Conservation (phyloP, 2,888 invertebrate genomes). For the Noctuana brunneofusca region DNA sequence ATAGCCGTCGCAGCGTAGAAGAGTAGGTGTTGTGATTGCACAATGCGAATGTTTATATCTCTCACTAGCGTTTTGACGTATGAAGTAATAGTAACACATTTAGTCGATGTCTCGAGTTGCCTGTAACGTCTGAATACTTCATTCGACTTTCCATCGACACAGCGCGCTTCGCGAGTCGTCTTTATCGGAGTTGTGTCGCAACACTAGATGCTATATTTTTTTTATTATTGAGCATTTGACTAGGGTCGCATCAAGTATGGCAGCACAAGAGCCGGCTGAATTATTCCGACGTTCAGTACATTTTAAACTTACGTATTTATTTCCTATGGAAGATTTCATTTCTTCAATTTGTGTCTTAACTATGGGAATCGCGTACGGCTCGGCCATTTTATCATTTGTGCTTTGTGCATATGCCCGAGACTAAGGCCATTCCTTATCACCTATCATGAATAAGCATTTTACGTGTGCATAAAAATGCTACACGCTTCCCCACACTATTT, state of each 20-base stretch:
- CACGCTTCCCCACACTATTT: slow-evolving; percentile 54
- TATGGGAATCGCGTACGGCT: slow-evolving; percentile 65
- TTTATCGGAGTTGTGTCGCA: slow-evolving; percentile 45
- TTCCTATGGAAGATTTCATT: slow-evolving; percentile 79
- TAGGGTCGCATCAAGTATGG: slow-evolving; percentile 50
- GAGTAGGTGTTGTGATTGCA: slow-evolving; percentile 53
- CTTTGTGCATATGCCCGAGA: slow-evolving; percentile 71
- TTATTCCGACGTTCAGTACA: slow-evolving; percentile 42
- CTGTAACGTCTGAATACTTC: slow-evolving; percentile 57
- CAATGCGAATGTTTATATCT: slow-evolving; percentile 48
- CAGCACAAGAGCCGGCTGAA: slow-evolving; percentile 37
- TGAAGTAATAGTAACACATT: slow-evolving; percentile 78
- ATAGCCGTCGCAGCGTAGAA: slow-evolving; percentile 60
- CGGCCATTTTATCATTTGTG: slow-evolving; percentile 57
- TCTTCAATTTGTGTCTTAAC: slow-evolving; percentile 73
- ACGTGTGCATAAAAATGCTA: slow-evolving; percentile 58
- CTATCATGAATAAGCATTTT: slow-evolving; percentile 48
- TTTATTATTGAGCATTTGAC: slow-evolving; percentile 75
- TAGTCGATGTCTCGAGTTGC: slow-evolving; percentile 78
- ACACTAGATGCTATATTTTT: slow-evolving; percentile 54
- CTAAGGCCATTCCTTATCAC: slow-evolving; percentile 60
- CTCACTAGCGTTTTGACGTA: slow-evolving; percentile 61
- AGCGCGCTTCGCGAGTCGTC: slow-evolving; percentile 30
- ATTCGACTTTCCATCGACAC: slow-evolving; percentile 32
- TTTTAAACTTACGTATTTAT: slow-evolving; percentile 72